Percentiles rank a stretch among this genome's conserved stretches.
Evolutionary conservation across 2,888 invertebrate genomes (phyloP).

Genomic region (Ephialtes manifestator): DNA sequence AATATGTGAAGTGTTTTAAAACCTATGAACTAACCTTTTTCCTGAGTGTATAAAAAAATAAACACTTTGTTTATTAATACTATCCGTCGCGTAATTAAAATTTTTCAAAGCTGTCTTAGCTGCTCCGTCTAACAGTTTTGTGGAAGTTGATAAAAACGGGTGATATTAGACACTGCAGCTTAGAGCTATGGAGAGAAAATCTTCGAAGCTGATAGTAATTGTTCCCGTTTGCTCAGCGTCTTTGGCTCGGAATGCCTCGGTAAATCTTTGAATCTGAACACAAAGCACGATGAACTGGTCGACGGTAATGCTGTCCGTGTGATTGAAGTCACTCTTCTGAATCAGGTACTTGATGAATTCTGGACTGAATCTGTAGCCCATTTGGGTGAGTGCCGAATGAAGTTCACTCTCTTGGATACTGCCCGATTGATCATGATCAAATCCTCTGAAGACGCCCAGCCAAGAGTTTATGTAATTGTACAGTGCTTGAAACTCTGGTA

Average conservation of each 20-base stretch:
- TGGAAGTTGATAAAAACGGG: background rate
- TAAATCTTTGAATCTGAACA: conserved; percentile 94
- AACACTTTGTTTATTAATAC: conserved; percentile 20
- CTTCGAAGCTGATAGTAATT: conserved; percentile 96
- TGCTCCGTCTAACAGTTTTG: background rate
- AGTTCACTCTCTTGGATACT: conserved; percentile 94
- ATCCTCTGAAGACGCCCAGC: conserved; percentile 94
- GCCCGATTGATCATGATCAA: conserved; percentile 95
- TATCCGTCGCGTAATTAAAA: conserved; percentile 24
- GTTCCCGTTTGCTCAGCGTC: conserved; percentile 93
- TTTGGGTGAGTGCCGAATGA: conserved; percentile 92
- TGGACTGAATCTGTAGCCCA: conserved; percentile 95
- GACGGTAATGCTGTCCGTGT: conserved; percentile 90
- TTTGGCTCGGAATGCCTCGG: conserved; percentile 93
- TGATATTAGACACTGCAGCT: conserved; percentile 88
- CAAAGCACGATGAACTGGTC: conserved; percentile 96
- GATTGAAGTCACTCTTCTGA: conserved; percentile 90
- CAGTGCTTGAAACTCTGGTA: conserved; percentile 94
- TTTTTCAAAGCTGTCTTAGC: conserved; percentile 1
- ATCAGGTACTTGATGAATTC: conserved; percentile 92
- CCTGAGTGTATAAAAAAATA: conserved; percentile 51
- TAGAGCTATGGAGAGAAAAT: conserved; percentile 94
- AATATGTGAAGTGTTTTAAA: background rate
- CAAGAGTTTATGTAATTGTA: conserved; percentile 96
- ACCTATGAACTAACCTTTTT: background rate